A percentile compares a stretch with the other conserved stretches of the same genome.
Conservation (phyloP, 1,140 invertebrate species). For the Achroia grisella region DNA sequence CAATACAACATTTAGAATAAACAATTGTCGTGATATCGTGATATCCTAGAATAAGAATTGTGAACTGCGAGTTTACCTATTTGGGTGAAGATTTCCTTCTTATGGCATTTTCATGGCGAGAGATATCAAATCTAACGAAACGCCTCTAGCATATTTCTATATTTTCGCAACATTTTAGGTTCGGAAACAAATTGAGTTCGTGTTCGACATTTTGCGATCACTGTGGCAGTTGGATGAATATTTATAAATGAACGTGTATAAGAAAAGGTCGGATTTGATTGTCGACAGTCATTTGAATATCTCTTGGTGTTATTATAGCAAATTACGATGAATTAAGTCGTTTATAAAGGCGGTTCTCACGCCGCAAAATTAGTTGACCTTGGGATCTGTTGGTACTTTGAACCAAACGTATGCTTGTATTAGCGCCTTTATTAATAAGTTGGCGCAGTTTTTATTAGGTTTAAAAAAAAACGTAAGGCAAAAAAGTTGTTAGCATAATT, state of each 20-base stretch:
- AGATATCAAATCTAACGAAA: slow-evolving; percentile 11
- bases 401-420: slow-evolving; percentile 16
- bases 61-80: background rate
- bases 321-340: slow-evolving; percentile 70
- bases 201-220: slow-evolving; percentile 68
- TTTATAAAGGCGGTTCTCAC: slow-evolving; percentile 59
- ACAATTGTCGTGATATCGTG: background rate
- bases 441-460: too few species aligned
- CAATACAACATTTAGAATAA: background rate
- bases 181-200: slow-evolving; percentile 63
- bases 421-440: too few species aligned
- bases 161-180: slow-evolving; percentile 52
- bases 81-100: slow-evolving; percentile 21
- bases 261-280: slow-evolving; percentile 72
- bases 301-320: slow-evolving; percentile 59
- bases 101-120: slow-evolving; percentile 10
- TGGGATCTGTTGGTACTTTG: slow-evolving; percentile 40
- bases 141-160: slow-evolving; percentile 34
- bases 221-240: slow-evolving; percentile 62
- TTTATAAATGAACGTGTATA: slow-evolving; percentile 71
- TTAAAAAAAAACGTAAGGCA: too few species aligned
- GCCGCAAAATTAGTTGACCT: slow-evolving; percentile 60
- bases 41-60: too few species aligned
- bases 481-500: too few species aligned
- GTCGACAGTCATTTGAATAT: slow-evolving; percentile 69